A percentile compares a stretch with the other conserved stretches of the same genome.
These are phyloP conservation scores for Heterochromis multidens DNA, from an alignment of 2,113 vertebrate species.

Conservation along the genomic window DNA sequence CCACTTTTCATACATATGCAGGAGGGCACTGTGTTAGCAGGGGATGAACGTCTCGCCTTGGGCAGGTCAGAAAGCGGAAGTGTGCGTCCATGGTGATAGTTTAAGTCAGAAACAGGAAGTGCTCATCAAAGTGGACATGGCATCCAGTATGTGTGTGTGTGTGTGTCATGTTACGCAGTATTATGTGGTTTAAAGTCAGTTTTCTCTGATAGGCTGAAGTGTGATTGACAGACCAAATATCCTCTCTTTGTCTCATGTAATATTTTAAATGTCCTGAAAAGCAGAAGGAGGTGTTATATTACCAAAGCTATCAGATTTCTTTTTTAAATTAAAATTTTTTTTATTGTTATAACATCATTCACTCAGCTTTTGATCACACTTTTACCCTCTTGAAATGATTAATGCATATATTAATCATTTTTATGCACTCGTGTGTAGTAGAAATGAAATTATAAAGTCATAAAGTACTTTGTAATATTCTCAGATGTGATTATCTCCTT, in stretches of 20 bases:
- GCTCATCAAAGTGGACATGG: conserved; percentile 34
- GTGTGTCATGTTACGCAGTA: background rate
- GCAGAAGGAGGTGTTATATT: background rate
- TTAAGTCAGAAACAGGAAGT: conserved; percentile 67
- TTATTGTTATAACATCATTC: background rate
- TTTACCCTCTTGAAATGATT: background rate
- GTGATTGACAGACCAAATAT: background rate
- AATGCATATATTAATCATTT: background rate
- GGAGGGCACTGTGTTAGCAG: background rate
- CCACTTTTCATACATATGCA: background rate
- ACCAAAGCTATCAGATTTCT: background rate
- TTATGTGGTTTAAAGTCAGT: conserved; percentile 15
- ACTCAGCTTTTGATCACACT: background rate
- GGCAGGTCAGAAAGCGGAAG: conserved; percentile 67
- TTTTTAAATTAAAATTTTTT: background rate
- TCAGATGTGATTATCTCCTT: background rate
- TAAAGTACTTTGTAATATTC: background rate
- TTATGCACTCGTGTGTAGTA: background rate
- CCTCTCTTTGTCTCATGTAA: background rate
- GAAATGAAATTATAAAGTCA: background rate
- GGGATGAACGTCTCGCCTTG: background rate
- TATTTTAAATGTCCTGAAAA: background rate
- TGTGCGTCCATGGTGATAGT: conserved; percentile 60
- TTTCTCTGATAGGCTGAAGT: background rate
- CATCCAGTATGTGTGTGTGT: background rate